phyloP scores from a whole-genome alignment of 2,113 vertebrate species.

The Centropus bengalensis region DNA sequence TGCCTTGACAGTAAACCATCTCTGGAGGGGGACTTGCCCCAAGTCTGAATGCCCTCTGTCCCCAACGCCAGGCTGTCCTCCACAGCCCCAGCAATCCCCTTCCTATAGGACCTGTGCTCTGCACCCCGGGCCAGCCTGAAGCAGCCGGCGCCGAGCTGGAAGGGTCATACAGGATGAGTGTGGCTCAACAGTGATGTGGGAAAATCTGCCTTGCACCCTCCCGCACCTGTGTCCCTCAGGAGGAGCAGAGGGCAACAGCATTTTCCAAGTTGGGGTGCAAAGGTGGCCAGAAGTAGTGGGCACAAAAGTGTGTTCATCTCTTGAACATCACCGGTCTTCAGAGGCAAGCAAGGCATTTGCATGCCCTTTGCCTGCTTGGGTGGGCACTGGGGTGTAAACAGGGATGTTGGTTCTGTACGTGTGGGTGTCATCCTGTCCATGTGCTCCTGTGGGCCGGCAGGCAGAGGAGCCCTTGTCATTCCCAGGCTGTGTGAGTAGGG shows the following conservation, averaged over 20 bases:
- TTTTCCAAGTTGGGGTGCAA: not conserved
- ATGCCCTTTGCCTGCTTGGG: accelerated
- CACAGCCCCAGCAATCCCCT: not conserved
- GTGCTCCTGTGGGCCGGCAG: accelerated
- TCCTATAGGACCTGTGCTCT: not conserved
- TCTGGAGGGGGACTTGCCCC: not conserved
- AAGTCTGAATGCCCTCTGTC: not conserved
- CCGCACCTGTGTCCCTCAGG: not conserved
- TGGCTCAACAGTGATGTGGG: not conserved
- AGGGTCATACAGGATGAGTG: not conserved
- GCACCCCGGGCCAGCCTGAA: not conserved
- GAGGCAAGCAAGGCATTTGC: not conserved
- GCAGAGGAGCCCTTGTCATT: too few relatives aligned
- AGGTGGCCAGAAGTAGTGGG: not conserved
- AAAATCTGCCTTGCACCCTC: not conserved
- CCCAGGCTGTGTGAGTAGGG: accelerated
- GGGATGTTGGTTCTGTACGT: not conserved
- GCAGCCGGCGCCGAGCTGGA: not conserved
- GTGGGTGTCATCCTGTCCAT: accelerated
- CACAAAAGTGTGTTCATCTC: not conserved
- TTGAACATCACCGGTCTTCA: not conserved
- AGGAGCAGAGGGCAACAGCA: not conserved
- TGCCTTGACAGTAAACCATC: not conserved
- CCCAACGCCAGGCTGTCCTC: not conserved
- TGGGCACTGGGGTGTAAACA: not conserved